A percentile compares a stretch with the other conserved stretches of the same genome.
These are phyloP conservation scores for Hecatera dysodea DNA, from an alignment of 2,888 invertebrate genomes.

Conservation along the genomic window DNA sequence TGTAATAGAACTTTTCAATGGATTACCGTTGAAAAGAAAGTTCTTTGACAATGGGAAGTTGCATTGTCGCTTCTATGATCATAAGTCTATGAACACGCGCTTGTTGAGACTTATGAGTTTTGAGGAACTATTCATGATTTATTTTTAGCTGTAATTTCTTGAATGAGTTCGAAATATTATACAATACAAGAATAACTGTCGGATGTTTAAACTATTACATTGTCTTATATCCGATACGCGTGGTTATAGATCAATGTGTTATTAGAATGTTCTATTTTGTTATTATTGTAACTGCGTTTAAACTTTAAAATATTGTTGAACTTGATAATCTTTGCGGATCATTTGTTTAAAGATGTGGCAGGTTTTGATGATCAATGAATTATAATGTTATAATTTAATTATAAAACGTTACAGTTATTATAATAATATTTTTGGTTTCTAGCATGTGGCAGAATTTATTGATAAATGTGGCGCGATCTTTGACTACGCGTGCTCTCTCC, in stretches of 20 bases:
- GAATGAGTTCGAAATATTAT: constrained; percentile 29
- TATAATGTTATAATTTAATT: background rate
- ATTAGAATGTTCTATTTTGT: constrained; percentile 15
- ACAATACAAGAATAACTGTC: background rate
- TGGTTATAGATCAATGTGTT: constrained; percentile 35
- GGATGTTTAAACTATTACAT: constrained; percentile 47
- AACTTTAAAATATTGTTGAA: constrained; percentile 20
- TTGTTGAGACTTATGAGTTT: background rate
- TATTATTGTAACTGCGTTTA: constrained; percentile 24
- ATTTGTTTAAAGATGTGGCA: constrained; percentile 15
- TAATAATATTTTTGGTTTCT: background rate
- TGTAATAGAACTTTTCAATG: too few species aligned
- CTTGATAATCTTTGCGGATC: constrained; percentile 23
- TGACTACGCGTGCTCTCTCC: background rate
- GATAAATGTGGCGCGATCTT: background rate
- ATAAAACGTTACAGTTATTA: background rate
- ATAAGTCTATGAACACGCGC: too few species aligned
- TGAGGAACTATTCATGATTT: background rate
- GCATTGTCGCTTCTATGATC: too few species aligned
- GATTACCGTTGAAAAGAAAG: too few species aligned
- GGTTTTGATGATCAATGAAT: background rate
- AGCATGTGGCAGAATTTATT: background rate
- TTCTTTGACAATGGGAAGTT: too few species aligned
- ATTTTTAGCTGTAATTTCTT: constrained; percentile 14
- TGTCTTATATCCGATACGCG: constrained; percentile 40